A percentile compares a stretch with the other conserved stretches of the same genome.
phyloP scores from a whole-genome alignment of 2,113 vertebrate species.

The Cromileptes altivelis region DNA sequence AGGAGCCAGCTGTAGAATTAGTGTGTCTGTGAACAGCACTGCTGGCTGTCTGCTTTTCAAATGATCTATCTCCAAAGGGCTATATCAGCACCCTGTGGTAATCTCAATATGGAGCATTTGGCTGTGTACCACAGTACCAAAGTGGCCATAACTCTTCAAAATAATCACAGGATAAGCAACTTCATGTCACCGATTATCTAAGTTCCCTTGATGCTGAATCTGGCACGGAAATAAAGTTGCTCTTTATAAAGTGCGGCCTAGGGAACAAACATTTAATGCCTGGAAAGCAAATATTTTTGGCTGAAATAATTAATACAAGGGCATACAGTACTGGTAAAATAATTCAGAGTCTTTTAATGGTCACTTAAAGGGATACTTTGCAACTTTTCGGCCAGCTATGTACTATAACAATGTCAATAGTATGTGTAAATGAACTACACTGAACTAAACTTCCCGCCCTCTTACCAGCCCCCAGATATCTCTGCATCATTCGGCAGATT shows the following conservation, averaged over 20 bases:
- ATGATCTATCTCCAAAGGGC: constrained; percentile 59
- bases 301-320: constrained; percentile 7
- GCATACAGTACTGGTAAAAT: neutral
- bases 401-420: no score
- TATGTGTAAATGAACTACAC: no score
- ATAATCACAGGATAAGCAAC: constrained; percentile 73
- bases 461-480: no score
- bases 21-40: constrained; percentile 50
- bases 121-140: constrained; percentile 57
- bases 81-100: constrained; percentile 65
- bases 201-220: constrained; percentile 43
- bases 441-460: no score
- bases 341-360: neutral
- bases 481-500: no score
- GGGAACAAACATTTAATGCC: constrained; percentile 26
- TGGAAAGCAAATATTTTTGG: constrained; percentile 13
- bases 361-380: neutral
- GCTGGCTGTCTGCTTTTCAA: constrained; percentile 54
- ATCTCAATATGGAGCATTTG: constrained; percentile 75
- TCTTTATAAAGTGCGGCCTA: constrained; percentile 34
- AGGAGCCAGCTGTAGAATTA: constrained; percentile 24
- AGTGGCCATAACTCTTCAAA: constrained; percentile 60
- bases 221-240: constrained; percentile 23
- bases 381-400: no score
- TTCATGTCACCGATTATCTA: constrained; percentile 69